These are phyloP conservation scores for Illadopsis cleaveri DNA, from an alignment of 2,113 vertebrate species.

Conservation along the genomic window DNA sequence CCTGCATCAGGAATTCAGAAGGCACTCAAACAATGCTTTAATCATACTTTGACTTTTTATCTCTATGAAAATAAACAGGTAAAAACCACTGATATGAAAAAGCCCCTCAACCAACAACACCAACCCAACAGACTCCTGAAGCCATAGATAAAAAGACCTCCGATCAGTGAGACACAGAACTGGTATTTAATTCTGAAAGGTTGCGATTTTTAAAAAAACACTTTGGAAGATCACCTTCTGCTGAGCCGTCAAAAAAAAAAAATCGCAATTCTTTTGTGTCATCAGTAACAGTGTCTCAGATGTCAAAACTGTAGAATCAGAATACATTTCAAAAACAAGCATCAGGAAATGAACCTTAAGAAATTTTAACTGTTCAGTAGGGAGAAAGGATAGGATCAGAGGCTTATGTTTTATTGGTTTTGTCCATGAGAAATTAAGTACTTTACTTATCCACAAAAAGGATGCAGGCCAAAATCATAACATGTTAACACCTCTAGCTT, in stretches of 20 bases:
- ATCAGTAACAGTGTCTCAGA: slow-evolving; percentile 11
- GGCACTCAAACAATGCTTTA: not conserved
- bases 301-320: not conserved
- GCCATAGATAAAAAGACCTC: not conserved
- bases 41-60: not conserved
- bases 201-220: not conserved
- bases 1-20: slow-evolving; percentile 14
- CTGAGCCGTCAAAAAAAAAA: not conserved
- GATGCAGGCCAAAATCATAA: not conserved
- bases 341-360: not conserved
- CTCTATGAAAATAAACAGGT: not conserved
- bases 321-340: slow-evolving; percentile 10
- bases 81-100: not conserved
- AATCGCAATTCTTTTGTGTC: not conserved
- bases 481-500: slow-evolving; percentile 15
- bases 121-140: not conserved
- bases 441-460: not conserved
- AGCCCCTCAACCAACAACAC: not conserved
- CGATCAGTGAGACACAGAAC: not conserved
- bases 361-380: not conserved
- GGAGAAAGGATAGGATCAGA: not conserved
- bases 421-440: not conserved
- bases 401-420: not conserved
- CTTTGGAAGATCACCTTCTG: not conserved
- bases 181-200: not conserved